Conservation (phyloP, 2,113 vertebrate genomes). For the Microtus oregoni region DNA sequence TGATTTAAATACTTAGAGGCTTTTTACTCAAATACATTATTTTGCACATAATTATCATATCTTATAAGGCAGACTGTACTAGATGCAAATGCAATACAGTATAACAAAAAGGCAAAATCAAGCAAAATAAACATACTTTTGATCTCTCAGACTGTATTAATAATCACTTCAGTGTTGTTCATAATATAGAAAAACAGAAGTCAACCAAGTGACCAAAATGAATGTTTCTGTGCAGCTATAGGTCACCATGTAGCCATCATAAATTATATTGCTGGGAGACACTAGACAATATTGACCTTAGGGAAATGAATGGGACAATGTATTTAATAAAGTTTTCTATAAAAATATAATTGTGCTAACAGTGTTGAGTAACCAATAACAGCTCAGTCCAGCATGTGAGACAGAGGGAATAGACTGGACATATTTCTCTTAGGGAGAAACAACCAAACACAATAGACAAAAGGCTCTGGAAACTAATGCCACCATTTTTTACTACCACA, state of each 20-base stretch:
- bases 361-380: background rate
- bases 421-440: constrained; percentile 12
- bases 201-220: background rate
- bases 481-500: background rate
- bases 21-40: constrained; percentile 1
- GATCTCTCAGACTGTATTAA: background rate
- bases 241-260: background rate
- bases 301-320: background rate
- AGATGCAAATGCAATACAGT: background rate
- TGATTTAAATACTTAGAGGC: background rate
- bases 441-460: background rate
- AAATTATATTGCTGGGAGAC: background rate
- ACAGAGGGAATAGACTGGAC: background rate
- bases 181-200: background rate
- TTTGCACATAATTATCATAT: background rate
- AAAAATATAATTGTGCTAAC: background rate
- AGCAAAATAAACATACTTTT: background rate
- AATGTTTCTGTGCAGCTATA: background rate
- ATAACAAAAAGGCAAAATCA: background rate
- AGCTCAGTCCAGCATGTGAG: background rate
- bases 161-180: background rate
- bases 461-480: background rate
- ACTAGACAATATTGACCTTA: background rate
- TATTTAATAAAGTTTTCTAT: background rate
- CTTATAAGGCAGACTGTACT: background rate